Evolutionary conservation across 2,888 invertebrate species (phyloP).

Genomic region (Drosophila kuntzei): DNA sequence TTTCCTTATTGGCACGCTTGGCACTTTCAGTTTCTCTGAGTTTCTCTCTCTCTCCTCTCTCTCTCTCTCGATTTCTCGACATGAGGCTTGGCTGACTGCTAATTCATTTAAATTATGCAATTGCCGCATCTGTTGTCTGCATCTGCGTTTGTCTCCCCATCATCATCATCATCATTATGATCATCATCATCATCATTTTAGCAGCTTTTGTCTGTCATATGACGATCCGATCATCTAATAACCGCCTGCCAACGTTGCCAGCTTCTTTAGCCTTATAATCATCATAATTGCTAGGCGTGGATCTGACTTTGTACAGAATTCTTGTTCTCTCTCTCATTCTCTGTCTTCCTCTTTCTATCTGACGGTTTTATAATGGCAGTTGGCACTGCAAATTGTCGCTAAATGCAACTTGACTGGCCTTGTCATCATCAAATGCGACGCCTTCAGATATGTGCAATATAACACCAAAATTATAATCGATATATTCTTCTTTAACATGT

Average conservation of each 20-base stretch:
- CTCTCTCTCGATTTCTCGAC: conserved; percentile 4
- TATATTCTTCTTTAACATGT: not conserved
- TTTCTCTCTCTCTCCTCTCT: conserved; percentile 3
- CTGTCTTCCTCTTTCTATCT: not conserved
- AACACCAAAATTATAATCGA: conserved; percentile 5
- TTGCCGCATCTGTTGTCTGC: conserved; percentile 64
- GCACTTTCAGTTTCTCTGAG: conserved; percentile 66
- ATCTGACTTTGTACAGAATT: conserved; percentile 9
- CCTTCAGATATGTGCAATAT: conserved; percentile 44
- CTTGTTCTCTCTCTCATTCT: not conserved
- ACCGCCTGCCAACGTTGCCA: conserved; percentile 55
- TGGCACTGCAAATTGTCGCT: conserved; percentile 57
- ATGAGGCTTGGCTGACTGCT: conserved; percentile 46
- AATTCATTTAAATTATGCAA: conserved; percentile 80
- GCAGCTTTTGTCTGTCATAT: conserved; percentile 51
- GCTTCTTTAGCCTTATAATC: conserved; percentile 66
- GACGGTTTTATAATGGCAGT: conserved; percentile 36
- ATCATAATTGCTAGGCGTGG: conserved; percentile 62
- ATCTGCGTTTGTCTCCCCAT: conserved; percentile 42
- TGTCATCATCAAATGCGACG: conserved; percentile 60
- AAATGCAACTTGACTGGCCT: conserved; percentile 50
- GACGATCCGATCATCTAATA: conserved; percentile 70
- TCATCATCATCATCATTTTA: conserved; percentile 23
- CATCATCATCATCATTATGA: conserved; percentile 34
- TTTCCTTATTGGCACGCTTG: conserved; percentile 65